Conservation (phyloP, 2,113 vertebrate genomes). For the Thunnus maccoyii region DNA sequence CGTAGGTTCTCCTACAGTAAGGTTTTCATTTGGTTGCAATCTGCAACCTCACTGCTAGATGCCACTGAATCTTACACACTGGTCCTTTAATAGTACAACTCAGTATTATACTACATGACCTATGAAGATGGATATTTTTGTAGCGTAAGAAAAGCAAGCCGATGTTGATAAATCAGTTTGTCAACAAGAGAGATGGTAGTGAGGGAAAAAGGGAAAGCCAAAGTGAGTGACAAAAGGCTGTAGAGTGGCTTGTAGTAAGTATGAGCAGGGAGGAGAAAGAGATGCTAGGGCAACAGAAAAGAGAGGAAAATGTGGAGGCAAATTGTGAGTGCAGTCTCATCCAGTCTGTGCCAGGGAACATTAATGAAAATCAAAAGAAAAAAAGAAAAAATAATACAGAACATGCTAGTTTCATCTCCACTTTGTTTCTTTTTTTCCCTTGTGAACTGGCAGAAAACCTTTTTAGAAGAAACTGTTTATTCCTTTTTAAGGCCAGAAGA, state of each 20-base stretch:
- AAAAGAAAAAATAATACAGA: constrained; percentile 12
- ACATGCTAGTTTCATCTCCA: constrained; percentile 72
- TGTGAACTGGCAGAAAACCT: constrained; percentile 3
- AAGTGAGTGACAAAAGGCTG: constrained; percentile 40
- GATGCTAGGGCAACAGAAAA: constrained; percentile 47
- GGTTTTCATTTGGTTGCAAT: too few relatives aligned
- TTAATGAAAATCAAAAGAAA: constrained; percentile 18
- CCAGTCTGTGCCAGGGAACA: constrained; percentile 42
- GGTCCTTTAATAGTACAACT: neutral
- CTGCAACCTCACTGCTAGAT: too few relatives aligned
- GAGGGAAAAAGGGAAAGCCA: constrained; percentile 35
- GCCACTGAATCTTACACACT: too few relatives aligned
- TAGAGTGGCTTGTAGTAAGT: constrained; percentile 47
- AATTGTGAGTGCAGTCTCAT: constrained; percentile 49
- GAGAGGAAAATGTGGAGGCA: constrained; percentile 37
- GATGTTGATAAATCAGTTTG: constrained; percentile 46
- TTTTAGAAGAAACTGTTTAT: constrained; percentile 12
- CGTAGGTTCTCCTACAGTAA: too few relatives aligned
- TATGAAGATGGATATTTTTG: constrained; percentile 62
- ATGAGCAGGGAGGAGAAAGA: constrained; percentile 55
- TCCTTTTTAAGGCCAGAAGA: constrained; percentile 17
- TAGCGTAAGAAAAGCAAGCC: constrained; percentile 58
- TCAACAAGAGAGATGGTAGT: constrained; percentile 49
- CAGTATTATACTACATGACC: constrained; percentile 23
- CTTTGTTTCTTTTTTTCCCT: constrained; percentile 37